Conservation (phyloP, 2,888 invertebrate genomes). For the Ypsolopha sequella region DNA sequence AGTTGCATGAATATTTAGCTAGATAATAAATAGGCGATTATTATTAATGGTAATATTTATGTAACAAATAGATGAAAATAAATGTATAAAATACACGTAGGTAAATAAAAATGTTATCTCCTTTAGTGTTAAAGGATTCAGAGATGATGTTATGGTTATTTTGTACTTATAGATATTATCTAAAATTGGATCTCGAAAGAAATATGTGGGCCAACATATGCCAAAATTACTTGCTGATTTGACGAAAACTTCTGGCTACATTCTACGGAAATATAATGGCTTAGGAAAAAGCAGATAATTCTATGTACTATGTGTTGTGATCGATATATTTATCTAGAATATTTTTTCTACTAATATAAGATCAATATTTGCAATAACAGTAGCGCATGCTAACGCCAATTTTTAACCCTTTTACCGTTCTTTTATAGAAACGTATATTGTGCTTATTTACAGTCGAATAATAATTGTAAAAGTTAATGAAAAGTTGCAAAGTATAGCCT, state of each 20-base stretch:
- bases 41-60: slow-evolving; percentile 11
- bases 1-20: slow-evolving; percentile 7
- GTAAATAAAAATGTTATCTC: slow-evolving; percentile 9
- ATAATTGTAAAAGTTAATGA: too few relatives aligned
- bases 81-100: slow-evolving; percentile 21
- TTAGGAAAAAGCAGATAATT: not conserved
- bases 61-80: slow-evolving; percentile 49
- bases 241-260: not conserved
- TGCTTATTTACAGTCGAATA: too few relatives aligned
- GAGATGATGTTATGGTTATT: not conserved
- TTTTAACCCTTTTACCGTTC: too few relatives aligned
- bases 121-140: slow-evolving; percentile 1
- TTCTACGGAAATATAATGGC: not conserved
- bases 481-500: too few relatives aligned
- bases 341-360: slow-evolving; percentile 3
- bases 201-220: slow-evolving; percentile 3
- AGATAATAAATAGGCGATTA: slow-evolving; percentile 17
- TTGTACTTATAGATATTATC: not conserved
- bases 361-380: not conserved
- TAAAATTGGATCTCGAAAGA: not conserved
- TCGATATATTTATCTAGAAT: slow-evolving; percentile 13
- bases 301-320: slow-evolving; percentile 18
- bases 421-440: too few relatives aligned
- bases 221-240: not conserved
- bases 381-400: too few relatives aligned